Base-by-base conservation (phyloP, 1,140 invertebrate species). In the Drosophila tropicalis region DNA sequence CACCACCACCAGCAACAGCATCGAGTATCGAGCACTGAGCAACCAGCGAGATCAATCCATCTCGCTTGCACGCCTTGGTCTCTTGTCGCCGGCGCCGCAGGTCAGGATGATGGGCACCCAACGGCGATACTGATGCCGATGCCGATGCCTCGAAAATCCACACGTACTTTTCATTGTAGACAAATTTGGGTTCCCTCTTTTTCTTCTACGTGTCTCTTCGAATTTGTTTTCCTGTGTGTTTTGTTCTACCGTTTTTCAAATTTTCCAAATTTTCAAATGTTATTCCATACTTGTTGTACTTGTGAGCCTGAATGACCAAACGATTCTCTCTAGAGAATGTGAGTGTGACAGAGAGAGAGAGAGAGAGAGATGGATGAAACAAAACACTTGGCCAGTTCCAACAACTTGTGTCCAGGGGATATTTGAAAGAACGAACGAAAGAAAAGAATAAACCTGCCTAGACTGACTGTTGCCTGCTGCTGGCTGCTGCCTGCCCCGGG, bases 71-170 rank as follows among this genome's bases (percentile, higher is more conserved):
- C 13, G 13, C 44, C 61, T 51, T 68, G n/a, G 29, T 29, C 22
- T 66, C 25, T 60, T 79, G 70, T 72, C 72, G 83, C 84, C 76
- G 83, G 83, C 83, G 83, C 83, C 83, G 83, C 83, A 87, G 83
- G 83, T 87, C 84, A 82, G 74, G 15, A 65, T 61, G 60, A 47
- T 65, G 62, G 76, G 72, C 64, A 58, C 62, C 76, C 76, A 76
- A 68, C 76, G 47, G 72, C 56, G 65, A 56, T 34, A 41, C 60
- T 44, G 19, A 17, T 61, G 68, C 17, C 25, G 55, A 17, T 51
- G 40, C 41, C 19, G 54, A 55, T 64, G 73, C 62, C 61, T 70
- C 55, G 67, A 76, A 81, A 81, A 81, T 79, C 79, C 70, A 81
- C 66, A 81, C 73, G 76, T 64, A 72, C 70, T 66, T 73, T 69